Base-by-base conservation (phyloP, 2,888 invertebrate genomes). In the Acleris emargana region DNA sequence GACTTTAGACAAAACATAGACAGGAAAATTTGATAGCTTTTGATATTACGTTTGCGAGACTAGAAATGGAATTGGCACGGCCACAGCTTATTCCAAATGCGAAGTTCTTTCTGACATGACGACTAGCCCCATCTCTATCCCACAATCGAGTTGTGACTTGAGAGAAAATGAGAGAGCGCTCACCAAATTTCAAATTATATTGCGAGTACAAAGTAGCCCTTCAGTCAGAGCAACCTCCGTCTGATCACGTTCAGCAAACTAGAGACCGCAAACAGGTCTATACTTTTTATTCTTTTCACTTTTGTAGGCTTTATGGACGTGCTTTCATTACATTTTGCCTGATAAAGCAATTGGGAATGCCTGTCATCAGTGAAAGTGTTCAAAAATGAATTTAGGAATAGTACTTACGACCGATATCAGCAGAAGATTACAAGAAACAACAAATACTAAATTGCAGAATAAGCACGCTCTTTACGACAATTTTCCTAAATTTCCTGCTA, bases 171-270 rank as follows among this genome's bases (percentile, higher is more conserved):
- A 4, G 4, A 38, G 3, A 4, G 38, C 38, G 38, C 38, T 38
- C 38, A 38, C 38, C 38, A 38, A 13, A 4, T 38, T 38, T 38
- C 38, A 4, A 38, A 38, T 13, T 38, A 38, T 38, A 38, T 13
- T 38, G 13, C 13, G 38, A 38, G 38, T 38, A 38, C 13, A 38
- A 38, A 38, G 13, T 38, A 38, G 38, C 13, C 38, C 38, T 38
- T 38, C 38, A 38, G 38, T 38, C 38, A 38, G 38, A 38, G 74
- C 80, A 80, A 83, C 79, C 77, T 76, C 80, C 78, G 89, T 89
- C 91, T 88, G 88, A 89, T 91, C 91, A 92, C 91, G 91, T 91
- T 90, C 89, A 71, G 84, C 86, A 89, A 89, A 91, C 89, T 84
- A 78, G 78, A 82, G 79, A 84, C 84, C 80, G 88, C 90, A 89